Evolutionary conservation across 2,113 vertebrate species (phyloP), one percentile per base, ranked within the genome.

Genomic region (Laterallus jamaicensis): DNA sequence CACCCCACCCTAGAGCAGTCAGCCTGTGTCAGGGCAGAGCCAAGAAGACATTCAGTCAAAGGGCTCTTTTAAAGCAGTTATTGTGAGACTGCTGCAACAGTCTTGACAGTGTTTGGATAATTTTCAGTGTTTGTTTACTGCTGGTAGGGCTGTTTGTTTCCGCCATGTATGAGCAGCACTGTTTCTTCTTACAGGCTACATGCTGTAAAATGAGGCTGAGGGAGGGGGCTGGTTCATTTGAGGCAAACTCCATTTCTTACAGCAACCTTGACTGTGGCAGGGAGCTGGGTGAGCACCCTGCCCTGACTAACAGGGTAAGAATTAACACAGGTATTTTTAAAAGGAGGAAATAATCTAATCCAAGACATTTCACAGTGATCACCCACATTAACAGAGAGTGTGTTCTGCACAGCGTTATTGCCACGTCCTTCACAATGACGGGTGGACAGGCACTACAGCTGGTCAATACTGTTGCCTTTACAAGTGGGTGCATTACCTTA

Each of bases 61-160:
- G 79, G n/a, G 26, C 87, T 62, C 50, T 84, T 47, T 47, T 49
- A 28, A 16, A 58, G 83, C 56, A 32, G 37, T 68, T 68, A 32
- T 6, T 47, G 50, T 31, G 32, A 52, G 68, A 15, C 67, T 66
- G 58, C 54, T 47, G 56, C 85, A 91, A 74, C 68, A 90, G 70
- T 2, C 56, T 29, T 15, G 37, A 79, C 73, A 37, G 32, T 19
- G 40, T 86, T 73, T 83, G 88, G 90, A 28, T 56, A 49, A 56
- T 50, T 47, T 7, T 44, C 86, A 14, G 63, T 78, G 67, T 83
- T 95, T 86, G 79, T 92, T 91, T 68, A 60, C 58, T 44, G 88
- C 66, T 88, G 54, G 64, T 56, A 44, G 39, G 82, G 80, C 66
- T 58, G 74, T 19, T 80, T 11, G 63, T 28, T 87, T 12, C 85